These are phyloP conservation scores for Drosophila persimilis DNA, from an alignment of 1,140 invertebrate species.

Conservation along the genomic window DNA sequence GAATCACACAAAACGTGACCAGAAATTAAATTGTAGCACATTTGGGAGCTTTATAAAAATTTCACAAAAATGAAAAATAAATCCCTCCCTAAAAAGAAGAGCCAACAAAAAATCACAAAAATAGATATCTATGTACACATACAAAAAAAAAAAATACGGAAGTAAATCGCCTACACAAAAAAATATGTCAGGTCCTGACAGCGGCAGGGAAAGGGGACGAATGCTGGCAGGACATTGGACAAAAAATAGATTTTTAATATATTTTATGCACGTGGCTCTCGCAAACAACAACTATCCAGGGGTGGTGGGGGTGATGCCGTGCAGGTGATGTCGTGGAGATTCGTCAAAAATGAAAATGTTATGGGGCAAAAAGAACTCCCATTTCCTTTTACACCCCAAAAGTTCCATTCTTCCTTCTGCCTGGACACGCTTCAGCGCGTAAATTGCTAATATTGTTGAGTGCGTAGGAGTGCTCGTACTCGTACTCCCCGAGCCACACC, in stretches of 20 bases:
- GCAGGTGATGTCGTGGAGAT: slow-evolving; percentile 65
- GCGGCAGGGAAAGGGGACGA: slow-evolving; percentile 1
- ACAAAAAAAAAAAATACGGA: slow-evolving; percentile 20
- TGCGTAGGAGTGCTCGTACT: slow-evolving; percentile 34
- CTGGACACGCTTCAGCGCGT: slow-evolving; percentile 67
- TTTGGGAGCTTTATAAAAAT: slow-evolving; percentile 67
- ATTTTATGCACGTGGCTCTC: slow-evolving; percentile 57
- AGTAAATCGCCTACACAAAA: slow-evolving; percentile 30
- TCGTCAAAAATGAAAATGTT: slow-evolving; percentile 63
- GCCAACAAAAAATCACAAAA: slow-evolving; percentile 37
- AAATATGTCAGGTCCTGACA: slow-evolving; percentile 28
- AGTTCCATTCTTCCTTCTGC: slow-evolving; percentile 17
- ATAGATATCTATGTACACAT: slow-evolving; percentile 2
- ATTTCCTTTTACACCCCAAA: slow-evolving; percentile 25
- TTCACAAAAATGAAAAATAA: slow-evolving; percentile 76
- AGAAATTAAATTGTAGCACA: slow-evolving; percentile 73
- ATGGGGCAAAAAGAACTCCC: slow-evolving; percentile 13
- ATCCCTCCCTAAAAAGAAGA: slow-evolving; percentile 49
- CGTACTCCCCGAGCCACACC: slow-evolving; percentile 13
- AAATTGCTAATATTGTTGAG: slow-evolving; percentile 79
- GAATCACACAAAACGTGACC: slow-evolving; percentile 76
- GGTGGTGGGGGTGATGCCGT: not conserved
- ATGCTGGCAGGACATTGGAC: slow-evolving; percentile 9
- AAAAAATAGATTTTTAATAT: slow-evolving; percentile 66
- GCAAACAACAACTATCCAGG: slow-evolving; percentile 40